phyloP scores from a whole-genome alignment of 2,797 vertebrate species.

The Notolabrus celidotus region DNA sequence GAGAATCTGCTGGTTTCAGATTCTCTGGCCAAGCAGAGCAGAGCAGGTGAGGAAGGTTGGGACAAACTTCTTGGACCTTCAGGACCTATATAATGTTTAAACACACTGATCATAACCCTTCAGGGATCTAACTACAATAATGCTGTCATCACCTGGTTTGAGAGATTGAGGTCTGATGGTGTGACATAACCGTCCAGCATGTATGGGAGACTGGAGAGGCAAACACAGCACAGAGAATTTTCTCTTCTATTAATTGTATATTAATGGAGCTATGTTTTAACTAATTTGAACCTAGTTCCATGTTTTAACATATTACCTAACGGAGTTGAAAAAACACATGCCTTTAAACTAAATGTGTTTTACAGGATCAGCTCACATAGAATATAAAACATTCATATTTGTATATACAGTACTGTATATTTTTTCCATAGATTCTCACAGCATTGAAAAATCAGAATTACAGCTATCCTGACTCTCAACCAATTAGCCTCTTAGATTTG shows the following conservation, averaged over 20 bases:
- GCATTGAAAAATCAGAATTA: no score
- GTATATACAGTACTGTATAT: no score
- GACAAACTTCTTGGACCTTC: conserved; percentile 45
- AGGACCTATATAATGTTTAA: conserved; percentile 65
- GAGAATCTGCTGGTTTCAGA: conserved; percentile 38
- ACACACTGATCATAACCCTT: conserved; percentile 61
- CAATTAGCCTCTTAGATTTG: no score
- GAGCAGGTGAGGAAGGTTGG: conserved; percentile 69
- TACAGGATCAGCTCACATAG: no score
- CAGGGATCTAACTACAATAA: conserved; percentile 61
- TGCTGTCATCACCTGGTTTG: conserved; percentile 69
- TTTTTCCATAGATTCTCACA: no score
- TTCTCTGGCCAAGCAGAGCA: no score
- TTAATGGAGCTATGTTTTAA: background rate
- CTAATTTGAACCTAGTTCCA: no score
- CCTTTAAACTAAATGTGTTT: no score
- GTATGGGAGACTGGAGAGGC: conserved; percentile 75
- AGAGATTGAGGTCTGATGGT: conserved; percentile 34
- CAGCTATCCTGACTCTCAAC: no score
- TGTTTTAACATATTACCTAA: no score
- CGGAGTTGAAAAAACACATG: no score
- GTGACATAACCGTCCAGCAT: conserved; percentile 62
- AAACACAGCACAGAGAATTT: conserved; percentile 65
- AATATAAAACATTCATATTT: no score
- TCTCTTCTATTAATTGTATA: conserved; percentile 17